Evolutionary conservation across 1,140 invertebrate species (phyloP), one percentile per base, ranked within the genome.

Genomic region (Popillia japonica): DNA sequence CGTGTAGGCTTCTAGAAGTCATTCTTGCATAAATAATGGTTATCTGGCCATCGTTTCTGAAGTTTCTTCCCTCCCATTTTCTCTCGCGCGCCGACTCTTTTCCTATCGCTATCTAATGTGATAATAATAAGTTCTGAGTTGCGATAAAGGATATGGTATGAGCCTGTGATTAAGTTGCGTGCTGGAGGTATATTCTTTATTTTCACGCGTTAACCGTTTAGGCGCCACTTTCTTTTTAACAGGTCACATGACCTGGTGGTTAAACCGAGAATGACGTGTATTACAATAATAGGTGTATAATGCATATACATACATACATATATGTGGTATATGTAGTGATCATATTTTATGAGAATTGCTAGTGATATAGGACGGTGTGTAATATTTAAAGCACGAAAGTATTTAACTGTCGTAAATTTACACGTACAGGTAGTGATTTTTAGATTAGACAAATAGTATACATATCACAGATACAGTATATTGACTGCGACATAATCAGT

Each of bases 191-290:
- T 20, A 64, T 64, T 64, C 59, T 64, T 64, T 64, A 64, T 64
- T 64, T 64, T 64, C 59, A 64, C 59, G 59, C 59, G 59, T 64
- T 27, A 20, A 64, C 59, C 59, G 59, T 27, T 64, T 64, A 64
- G 59, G 59, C 59, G 59, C 59, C 59, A 64, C 59, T 64, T 64
- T 64, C 59, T 64, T 64, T 64, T 64, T 64, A 64, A 64, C 59
- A 20, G 17, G 23, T 64, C 59, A 64, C 59, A 64, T 64, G 59
- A 64, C 59, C 59, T 64, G 22, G n/a, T 64, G n/a, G 59, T 64
- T 64, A 64, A 64, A 64, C n/a, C 7, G 59, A 64, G 59, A 64
- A 64, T 27, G 59, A 64, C 59, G 59, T 20, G 55, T 59, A 59
- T 59, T 4, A 59, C n/a, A 59, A 59, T 59, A 59, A 59, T 59